These are phyloP conservation scores for Frankliniella intonsa DNA, from an alignment of 2,888 invertebrate genomes.

Conservation along the genomic window DNA sequence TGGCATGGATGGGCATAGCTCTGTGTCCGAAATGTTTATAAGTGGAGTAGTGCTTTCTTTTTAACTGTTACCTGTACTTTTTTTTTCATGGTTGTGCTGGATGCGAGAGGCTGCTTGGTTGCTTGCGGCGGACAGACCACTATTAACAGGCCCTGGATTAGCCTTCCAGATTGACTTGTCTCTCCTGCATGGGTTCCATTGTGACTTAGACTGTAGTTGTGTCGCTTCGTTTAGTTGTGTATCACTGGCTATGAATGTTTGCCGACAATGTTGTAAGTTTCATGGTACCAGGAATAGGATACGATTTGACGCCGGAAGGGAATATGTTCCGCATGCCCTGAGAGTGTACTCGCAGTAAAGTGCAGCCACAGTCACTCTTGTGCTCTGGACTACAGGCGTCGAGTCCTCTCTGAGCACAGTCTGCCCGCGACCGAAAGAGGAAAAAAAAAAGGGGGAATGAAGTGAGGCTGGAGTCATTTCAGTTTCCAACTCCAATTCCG, in stretches of 20 bases:
- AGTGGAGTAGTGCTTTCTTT: neutral
- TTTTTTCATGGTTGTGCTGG: neutral
- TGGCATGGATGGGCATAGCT: conserved; percentile 5
- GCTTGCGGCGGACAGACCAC: neutral
- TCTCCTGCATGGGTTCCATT: neutral
- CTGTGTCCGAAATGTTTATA: neutral
- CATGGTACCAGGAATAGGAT: no score
- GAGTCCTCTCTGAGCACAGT: neutral
- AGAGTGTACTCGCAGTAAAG: no score
- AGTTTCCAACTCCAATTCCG: conserved; percentile 10
- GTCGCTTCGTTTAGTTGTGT: neutral
- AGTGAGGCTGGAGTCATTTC: neutral
- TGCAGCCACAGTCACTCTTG: neutral
- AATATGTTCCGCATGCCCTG: no score
- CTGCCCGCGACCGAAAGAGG: neutral
- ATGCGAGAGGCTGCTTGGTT: neutral
- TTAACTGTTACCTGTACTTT: neutral
- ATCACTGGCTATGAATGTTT: no score
- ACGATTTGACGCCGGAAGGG: no score
- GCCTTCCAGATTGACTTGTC: neutral
- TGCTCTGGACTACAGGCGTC: neutral
- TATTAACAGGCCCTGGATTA: neutral
- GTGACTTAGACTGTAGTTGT: neutral
- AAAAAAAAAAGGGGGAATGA: neutral
- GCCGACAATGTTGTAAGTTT: no score